Conservation (phyloP, 1,140 invertebrate species). For the Protaetia brevitarsis region DNA sequence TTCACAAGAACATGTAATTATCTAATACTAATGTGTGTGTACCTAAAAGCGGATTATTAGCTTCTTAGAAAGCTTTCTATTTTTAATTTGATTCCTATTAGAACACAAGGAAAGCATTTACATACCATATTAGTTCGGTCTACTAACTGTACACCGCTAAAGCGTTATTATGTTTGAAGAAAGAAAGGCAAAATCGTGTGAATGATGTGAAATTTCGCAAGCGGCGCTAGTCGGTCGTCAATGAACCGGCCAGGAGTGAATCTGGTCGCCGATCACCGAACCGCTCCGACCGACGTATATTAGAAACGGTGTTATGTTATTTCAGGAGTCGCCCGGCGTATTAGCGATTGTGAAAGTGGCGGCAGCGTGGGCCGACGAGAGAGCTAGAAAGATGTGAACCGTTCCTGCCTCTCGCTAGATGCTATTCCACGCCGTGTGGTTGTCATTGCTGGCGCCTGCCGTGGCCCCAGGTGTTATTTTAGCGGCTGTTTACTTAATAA, state of each 20-base stretch:
- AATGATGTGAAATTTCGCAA: slow-evolving; percentile 11
- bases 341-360: slow-evolving; percentile 20
- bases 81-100: no score
- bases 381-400: neutral
- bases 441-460: slow-evolving; percentile 20
- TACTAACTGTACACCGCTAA: no score
- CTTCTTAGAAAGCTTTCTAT: no score
- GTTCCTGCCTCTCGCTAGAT: slow-evolving; percentile 1
- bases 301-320: slow-evolving; percentile 13
- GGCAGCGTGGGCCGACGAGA: slow-evolving; percentile 5
- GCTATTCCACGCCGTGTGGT: neutral
- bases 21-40: no score
- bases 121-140: no score
- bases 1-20: no score
- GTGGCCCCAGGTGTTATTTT: slow-evolving; percentile 18
- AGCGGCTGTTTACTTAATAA: slow-evolving; percentile 18
- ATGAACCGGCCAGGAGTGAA: neutral
- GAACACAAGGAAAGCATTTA: no score
- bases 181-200: slow-evolving; percentile 13
- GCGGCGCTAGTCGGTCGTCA: slow-evolving; percentile 1
- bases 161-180: no score
- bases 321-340: neutral
- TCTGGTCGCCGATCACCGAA: neutral
- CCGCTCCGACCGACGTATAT: neutral
- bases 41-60: no score